Evolutionary conservation across 2,113 vertebrate genomes (phyloP), one percentile per base, ranked within the genome.

Genomic region (Saguinus midas): DNA sequence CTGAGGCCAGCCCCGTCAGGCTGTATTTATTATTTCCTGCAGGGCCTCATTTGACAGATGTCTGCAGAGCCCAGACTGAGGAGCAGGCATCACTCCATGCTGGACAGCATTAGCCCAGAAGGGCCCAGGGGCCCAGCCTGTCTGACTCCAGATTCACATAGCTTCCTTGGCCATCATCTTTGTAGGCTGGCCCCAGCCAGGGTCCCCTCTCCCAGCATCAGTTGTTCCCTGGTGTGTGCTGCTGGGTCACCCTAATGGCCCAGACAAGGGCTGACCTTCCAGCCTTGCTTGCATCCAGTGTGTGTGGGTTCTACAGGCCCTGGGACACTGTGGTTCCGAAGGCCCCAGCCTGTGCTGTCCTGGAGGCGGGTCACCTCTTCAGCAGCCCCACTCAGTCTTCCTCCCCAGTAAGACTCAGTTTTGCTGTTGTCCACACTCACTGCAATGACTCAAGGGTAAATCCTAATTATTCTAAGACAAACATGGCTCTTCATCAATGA

Each of bases 31-130:
- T 85, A 37, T 14, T 17, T 61, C 37, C 48, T 25, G 5, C n/a
- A 9, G 45, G n/a, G 1, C 1, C 25, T n/a, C 25, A 17, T 73
- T 29, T 86, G 43, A 66, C 43, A 48, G 35, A 23, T 37, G 70
- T 13, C 14, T 27, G 1, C 20, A 29, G 80, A 86, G 13, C 40
- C 37, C 73, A 6, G 4, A 27, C 16, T 6, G 35, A n/a, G 73
- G 57, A 23, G 48, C 45, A 9, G 21, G 35, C 4, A 2, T 27
- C 0, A 5, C 45, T 81, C 35, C 3, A 0, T 1, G 32, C 32
- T 4, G 2, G n/a, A 35, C 2, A 3, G 17, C 32, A 11, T 16
- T 29, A 14, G 43, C n/a, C 68, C 5, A 4, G 68, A 37, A 55
- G 43, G 37, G 8, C 32, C 3, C 1, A 37, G 21, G 55, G 25